These are phyloP conservation scores for Coturnix japonica DNA, from an alignment of 2,113 vertebrate genomes.

Conservation along the genomic window DNA sequence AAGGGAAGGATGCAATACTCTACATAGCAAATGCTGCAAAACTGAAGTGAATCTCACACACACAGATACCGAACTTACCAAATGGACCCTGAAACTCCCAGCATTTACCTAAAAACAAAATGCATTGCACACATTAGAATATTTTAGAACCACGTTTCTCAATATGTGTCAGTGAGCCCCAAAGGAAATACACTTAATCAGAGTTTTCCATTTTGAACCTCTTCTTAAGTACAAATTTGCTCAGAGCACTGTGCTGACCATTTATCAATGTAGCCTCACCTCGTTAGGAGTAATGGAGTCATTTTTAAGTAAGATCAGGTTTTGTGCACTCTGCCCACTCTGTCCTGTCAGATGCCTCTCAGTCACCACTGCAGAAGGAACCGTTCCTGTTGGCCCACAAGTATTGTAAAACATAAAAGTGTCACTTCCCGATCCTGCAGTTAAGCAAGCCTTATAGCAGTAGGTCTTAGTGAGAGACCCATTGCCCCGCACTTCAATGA, in stretches of 20 bases:
- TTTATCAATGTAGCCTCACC: slow-evolving; percentile 72
- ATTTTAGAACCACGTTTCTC: neutral
- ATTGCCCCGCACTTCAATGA: slow-evolving; percentile 95
- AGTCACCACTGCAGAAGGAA: slow-evolving; percentile 84
- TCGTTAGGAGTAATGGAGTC: slow-evolving; percentile 90
- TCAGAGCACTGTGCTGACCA: neutral
- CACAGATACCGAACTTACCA: neutral
- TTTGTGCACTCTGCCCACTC: slow-evolving; percentile 88
- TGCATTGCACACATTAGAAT: neutral
- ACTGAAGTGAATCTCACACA: neutral
- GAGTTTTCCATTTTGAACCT: neutral
- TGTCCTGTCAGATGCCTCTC: slow-evolving; percentile 94
- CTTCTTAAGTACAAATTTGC: neutral
- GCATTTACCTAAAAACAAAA: slow-evolving; percentile 45
- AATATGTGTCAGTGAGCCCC: neutral
- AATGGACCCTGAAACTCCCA: neutral
- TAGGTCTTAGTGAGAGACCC: slow-evolving; percentile 97
- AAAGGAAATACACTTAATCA: neutral
- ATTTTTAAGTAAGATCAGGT: slow-evolving; percentile 89
- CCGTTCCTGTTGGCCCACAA: slow-evolving; percentile 86
- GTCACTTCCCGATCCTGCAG: slow-evolving; percentile 94
- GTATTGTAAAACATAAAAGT: slow-evolving; percentile 99
- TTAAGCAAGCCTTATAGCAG: slow-evolving; percentile 97
- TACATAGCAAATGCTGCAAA: neutral
- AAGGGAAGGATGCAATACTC: neutral